Conservation (phyloP, 2,888 invertebrate species). For the Beris chalybata region DNA sequence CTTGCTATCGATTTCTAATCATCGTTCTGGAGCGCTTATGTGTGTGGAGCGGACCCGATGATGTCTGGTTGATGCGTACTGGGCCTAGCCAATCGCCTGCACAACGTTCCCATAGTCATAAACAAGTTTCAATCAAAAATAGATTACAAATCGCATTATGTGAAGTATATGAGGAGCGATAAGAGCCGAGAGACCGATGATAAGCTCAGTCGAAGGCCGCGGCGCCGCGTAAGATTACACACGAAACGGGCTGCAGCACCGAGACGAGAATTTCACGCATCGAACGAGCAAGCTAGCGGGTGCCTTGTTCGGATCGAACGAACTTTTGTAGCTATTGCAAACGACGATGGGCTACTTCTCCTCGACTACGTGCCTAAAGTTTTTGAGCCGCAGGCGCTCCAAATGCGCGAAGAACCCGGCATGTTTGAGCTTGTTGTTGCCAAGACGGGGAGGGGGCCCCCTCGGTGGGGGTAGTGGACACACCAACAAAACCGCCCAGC, state of each 20-base stretch:
- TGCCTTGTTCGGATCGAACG: too few species aligned
- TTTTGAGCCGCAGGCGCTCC: too few species aligned
- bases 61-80: too few species aligned
- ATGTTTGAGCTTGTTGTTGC: too few species aligned
- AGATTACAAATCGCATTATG: conserved; percentile 20
- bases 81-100: not conserved
- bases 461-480: not conserved
- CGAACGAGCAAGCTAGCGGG: too few species aligned
- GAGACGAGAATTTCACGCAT: too few species aligned
- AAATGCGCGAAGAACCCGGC: too few species aligned
- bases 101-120: conserved; percentile 4
- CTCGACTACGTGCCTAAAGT: too few species aligned
- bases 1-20: conserved; percentile 33
- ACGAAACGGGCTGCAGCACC: not conserved
- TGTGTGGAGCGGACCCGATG: too few species aligned
- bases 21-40: not conserved
- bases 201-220: conserved; percentile 19
- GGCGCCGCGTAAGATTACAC: not conserved
- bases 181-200: conserved; percentile 12
- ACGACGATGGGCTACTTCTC: too few species aligned
- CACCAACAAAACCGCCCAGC: not conserved
- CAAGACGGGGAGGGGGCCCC: too few species aligned
- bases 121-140: conserved; percentile 24
- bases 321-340: too few species aligned
- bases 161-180: conserved; percentile 10